Evolutionary conservation across 2,113 vertebrate genomes (phyloP).

Genomic region (Cryptotis parvus): DNA sequence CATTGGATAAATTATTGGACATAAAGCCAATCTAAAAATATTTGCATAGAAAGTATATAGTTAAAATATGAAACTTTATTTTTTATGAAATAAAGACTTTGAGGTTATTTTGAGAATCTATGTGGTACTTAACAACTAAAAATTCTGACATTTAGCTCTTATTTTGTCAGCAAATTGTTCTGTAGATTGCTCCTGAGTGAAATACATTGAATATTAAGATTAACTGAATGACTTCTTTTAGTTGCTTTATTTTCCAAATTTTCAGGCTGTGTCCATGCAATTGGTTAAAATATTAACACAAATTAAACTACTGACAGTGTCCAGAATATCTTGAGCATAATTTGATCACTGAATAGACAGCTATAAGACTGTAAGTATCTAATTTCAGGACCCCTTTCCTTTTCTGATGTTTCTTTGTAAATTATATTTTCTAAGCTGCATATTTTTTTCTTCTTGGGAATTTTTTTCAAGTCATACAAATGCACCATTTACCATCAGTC

Average conservation of each 20-base stretch:
- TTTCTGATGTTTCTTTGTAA: slow-evolving; percentile 5
- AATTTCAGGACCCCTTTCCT: not conserved
- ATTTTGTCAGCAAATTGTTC: not conserved
- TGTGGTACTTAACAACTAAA: not conserved
- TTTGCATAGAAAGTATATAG: not conserved
- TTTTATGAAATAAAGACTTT: not conserved
- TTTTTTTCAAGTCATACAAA: slow-evolving; percentile 1
- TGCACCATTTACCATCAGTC: not conserved
- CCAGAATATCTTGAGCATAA: not conserved
- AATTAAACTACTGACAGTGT: not conserved
- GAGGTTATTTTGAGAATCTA: not conserved
- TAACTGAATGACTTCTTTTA: not conserved
- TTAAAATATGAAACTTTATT: not conserved
- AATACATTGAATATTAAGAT: not conserved
- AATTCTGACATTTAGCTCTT: not conserved
- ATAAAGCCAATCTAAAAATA: not conserved
- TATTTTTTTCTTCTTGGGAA: not conserved
- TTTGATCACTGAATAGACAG: not conserved
- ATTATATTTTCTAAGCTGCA: not conserved
- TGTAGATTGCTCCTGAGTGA: not conserved
- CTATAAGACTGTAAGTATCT: not conserved
- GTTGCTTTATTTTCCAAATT: not conserved
- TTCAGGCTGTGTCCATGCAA: not conserved
- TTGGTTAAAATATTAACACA: slow-evolving; percentile 27
- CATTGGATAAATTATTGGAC: not conserved